Evolutionary conservation across 2,888 invertebrate genomes (phyloP), one percentile per base, ranked within the genome.

Genomic region (Bombylius discolor): DNA sequence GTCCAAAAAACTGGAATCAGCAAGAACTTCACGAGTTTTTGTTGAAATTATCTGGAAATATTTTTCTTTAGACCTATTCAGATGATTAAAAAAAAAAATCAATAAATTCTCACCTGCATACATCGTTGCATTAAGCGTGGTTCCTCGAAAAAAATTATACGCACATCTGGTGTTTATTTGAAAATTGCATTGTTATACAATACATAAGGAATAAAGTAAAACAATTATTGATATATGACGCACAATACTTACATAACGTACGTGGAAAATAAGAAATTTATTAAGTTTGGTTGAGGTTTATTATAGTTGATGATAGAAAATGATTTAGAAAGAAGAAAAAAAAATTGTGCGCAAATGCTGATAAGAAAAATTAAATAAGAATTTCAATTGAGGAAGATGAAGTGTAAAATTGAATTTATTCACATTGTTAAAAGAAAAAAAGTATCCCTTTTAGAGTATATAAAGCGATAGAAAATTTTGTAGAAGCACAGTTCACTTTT

Each of bases 301-400:
- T 36, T 36, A 36, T 8, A 8, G 34, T 36, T 5, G 11, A 42
- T 42, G 39, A 42, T 42, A 23, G 39, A 11, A 42, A 42, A 42
- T 11, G 39, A 42, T 42, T 42, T 36, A 36, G 8, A 36, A 36
- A 36, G 8, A 1, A 36, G 34, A 42, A 42, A 42, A n/a, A n/a
- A n/a, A 42, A 54, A 45, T 48, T 44, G 53, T 54, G 53, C 53
- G 33, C 53, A 54, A 49, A 49, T 54, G 53, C 45, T 42, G 53
- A 54, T 54, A 54, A 54, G 53, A 45, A 54, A 23, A 54, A 54
- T 54, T 49, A 14, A 54, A 54, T 54, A 31, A 49, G 49, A 5
- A 44, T 47, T 42, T 11, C 11, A 11, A 53, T 49, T 53, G 45
- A 32, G 32, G 34, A 33, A 23, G 8, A 33, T 49, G 49, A 44